Conservation (phyloP, 2,113 vertebrate species). For the Anhinga anhinga region DNA sequence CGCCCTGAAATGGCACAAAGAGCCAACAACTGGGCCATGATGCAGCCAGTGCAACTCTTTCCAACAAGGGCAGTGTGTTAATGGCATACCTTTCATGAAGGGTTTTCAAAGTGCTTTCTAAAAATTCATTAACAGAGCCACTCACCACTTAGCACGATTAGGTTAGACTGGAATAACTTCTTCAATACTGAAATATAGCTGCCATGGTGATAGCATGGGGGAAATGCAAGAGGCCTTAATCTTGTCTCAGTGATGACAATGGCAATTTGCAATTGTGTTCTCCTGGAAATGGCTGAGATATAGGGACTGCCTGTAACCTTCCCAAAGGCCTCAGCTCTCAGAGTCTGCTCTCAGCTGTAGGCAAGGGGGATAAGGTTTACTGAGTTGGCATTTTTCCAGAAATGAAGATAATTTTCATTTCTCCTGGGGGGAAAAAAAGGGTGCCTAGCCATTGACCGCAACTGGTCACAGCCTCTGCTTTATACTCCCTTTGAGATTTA, state of each 20-base stretch:
- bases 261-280: not conserved
- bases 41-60: not conserved
- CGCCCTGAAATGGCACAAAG: not conserved
- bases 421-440: not conserved
- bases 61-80: not conserved
- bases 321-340: not conserved
- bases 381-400: not conserved
- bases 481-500: not conserved
- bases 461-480: not conserved
- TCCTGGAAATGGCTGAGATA: not conserved
- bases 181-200: not conserved
- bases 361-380: not conserved
- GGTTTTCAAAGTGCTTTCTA: not conserved
- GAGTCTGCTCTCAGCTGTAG: not conserved
- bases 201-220: not conserved
- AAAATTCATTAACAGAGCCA: not conserved
- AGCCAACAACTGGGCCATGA: not conserved
- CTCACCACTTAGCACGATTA: not conserved
- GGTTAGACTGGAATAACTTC: not conserved
- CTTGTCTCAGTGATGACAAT: not conserved
- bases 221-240: not conserved
- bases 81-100: not conserved
- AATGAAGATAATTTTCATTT: not conserved
- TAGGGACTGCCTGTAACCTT: not conserved
- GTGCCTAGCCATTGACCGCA: not conserved